phyloP scores from a whole-genome alignment of 2,797 vertebrate species.

The Catamblyrhynchus diadema region DNA sequence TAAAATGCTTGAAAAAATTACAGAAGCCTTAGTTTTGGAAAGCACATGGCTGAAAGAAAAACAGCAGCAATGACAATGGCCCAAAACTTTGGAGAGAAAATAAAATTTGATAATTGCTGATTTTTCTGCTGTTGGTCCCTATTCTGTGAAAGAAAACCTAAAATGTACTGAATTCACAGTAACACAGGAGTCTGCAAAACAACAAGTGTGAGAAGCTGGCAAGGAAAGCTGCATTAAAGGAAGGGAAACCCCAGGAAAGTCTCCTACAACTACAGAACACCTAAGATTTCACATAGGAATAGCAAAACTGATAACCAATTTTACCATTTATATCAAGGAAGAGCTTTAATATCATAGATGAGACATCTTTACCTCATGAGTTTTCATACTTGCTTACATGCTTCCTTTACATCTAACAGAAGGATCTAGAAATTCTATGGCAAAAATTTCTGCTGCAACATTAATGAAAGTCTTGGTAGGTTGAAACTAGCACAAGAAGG shows the following conservation, averaged over 20 bases:
- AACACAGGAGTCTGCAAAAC: not conserved
- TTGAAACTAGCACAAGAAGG: not conserved
- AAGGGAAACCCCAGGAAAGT: not conserved
- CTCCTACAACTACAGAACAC: not conserved
- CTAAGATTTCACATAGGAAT: not conserved
- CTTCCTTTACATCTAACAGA: not conserved
- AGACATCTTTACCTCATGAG: not conserved
- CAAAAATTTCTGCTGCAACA: not conserved
- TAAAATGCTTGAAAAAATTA: not conserved
- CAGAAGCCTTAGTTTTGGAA: not conserved
- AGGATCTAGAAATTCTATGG: not conserved
- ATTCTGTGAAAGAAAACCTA: not conserved
- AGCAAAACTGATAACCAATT: not conserved
- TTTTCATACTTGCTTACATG: not conserved
- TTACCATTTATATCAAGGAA: not conserved
- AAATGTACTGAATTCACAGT: not conserved
- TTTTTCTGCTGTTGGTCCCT: not conserved
- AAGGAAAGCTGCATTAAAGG: not conserved
- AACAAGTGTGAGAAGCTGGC: not conserved
- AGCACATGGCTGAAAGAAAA: not conserved
- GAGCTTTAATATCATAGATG: not conserved
- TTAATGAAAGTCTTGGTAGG: not conserved
- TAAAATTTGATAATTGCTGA: not conserved
- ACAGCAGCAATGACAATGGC: not conserved
- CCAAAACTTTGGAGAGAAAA: not conserved